Evolutionary conservation across 2,888 invertebrate species (phyloP).

Genomic region (Tinea pellionella): DNA sequence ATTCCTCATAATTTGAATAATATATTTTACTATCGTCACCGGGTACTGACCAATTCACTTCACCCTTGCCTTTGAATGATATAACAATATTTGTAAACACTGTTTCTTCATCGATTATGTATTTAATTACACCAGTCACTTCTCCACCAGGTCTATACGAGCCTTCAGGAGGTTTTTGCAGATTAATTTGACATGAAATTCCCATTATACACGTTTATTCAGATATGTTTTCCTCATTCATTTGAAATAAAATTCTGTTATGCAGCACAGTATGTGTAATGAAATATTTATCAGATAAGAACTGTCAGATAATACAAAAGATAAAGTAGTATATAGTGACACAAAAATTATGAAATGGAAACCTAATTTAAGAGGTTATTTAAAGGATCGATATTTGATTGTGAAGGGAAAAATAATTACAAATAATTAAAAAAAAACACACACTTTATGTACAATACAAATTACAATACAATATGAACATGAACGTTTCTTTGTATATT

Average conservation of each 20-base stretch:
- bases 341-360: no score
- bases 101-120: conserved; percentile 9
- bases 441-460: no score
- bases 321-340: not conserved
- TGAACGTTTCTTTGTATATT: no score
- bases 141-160: not conserved
- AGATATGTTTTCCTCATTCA: not conserved
- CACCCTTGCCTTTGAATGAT: not conserved
- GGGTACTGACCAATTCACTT: not conserved
- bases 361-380: no score
- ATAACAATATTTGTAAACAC: conserved; percentile 4
- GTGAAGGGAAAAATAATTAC: no score
- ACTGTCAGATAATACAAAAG: not conserved
- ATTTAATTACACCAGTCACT: conserved; percentile 5
- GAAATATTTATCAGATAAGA: not conserved
- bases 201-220: conserved; percentile 4
- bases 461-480: no score
- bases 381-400: no score
- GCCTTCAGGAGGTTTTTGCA: conserved; percentile 2
- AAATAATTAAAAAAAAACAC: no score
- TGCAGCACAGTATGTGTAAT: not conserved
- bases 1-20: not conserved
- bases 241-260: not conserved
- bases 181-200: conserved; percentile 1
- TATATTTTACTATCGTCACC: not conserved